These are phyloP conservation scores for Drosophila insularis DNA, from an alignment of 1,140 invertebrate species.

Conservation along the genomic window DNA sequence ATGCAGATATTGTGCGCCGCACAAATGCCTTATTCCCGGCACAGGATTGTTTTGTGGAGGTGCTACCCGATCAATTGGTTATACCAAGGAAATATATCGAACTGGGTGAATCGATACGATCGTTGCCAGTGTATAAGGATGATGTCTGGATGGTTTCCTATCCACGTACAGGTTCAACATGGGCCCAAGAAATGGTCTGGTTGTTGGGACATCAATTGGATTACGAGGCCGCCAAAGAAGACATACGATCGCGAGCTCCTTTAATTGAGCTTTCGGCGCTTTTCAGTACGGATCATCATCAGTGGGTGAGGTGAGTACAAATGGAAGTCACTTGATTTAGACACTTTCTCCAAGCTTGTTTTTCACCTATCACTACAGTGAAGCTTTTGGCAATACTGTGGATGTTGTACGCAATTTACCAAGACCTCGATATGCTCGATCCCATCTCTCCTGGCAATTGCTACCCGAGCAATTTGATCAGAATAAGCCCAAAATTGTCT, in stretches of 20 bases:
- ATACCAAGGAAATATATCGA: conserved; percentile 87
- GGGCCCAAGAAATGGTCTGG: conserved; percentile 95
- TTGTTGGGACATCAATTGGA: conserved; percentile 91
- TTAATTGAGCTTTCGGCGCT: conserved; percentile 84
- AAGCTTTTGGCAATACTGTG: conserved; percentile 64
- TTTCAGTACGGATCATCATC: conserved; percentile 84
- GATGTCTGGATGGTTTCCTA: conserved; percentile 92
- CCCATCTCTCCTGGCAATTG: conserved; percentile 90
- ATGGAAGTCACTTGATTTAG: not conserved
- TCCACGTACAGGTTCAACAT: conserved; percentile 93
- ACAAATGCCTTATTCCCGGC: conserved; percentile 87
- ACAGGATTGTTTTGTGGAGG: conserved; percentile 87
- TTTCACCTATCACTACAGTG: conserved; percentile 8
- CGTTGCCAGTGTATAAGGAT: conserved; percentile 86
- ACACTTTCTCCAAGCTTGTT: conserved; percentile 1
- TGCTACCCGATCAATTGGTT: conserved; percentile 87
- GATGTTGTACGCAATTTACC: conserved; percentile 87
- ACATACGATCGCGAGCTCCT: conserved; percentile 86
- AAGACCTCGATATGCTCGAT: conserved; percentile 89
- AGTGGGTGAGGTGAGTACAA: conserved; percentile 82
- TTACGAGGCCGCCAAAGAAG: conserved; percentile 88
- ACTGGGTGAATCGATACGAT: conserved; percentile 87
- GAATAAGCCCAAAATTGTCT: conserved; percentile 93
- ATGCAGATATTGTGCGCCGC: conserved; percentile 84
- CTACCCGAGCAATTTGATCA: conserved; percentile 87